Base-by-base conservation (phyloP, 2,797 vertebrate species). In the Pseudotriccus pelzelni region DNA sequence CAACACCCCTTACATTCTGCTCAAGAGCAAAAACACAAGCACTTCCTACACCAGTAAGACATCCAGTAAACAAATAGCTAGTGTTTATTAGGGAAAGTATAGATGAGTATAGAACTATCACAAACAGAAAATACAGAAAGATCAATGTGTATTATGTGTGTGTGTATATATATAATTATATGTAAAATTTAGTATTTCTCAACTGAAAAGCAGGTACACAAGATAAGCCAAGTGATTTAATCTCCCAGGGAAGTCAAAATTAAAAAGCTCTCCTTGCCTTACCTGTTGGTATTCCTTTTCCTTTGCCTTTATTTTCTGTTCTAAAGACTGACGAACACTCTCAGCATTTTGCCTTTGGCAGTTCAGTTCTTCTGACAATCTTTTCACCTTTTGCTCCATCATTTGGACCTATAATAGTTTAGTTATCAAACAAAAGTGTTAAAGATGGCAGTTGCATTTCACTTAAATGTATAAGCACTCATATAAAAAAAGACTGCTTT, bases 331-430 rank as follows among this genome's bases (percentile, higher is more conserved):
- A 70, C 93, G 98, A 96, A 98, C 94, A 46, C 98, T 99, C 87
- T 99, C 98, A 68, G 98, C 98, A n/a, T 99, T 99, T 97, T 99
- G 99, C 75, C 99, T 98, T 95, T 99, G 99, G 94, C 99, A 99
- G 74, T 90, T 98, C 97, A 99, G 97, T 96, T 99, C 99, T 84
- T 99, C 99, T 2, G 98, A 98, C 49, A 97, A 69, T 52, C 70
- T 91, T 94, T 98, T 99, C 91, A 99, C 92, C 95, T 99, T 99
- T 86, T 99, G 98, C 93, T 99, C 99, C 84, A 98, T 67, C 28
- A 93, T 82, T 28, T 98, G 96, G 96, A 98, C 98, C 99, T 99
- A 60, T 50, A 63, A 97, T 17, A 89, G 70, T 91, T 60, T 32
- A 86, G 23, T 90, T 79, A 78, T 46, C 53, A 77, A 32, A 55